Conservation (phyloP, 2,113 vertebrate genomes). For the Psammodynastes pulverulentus region DNA sequence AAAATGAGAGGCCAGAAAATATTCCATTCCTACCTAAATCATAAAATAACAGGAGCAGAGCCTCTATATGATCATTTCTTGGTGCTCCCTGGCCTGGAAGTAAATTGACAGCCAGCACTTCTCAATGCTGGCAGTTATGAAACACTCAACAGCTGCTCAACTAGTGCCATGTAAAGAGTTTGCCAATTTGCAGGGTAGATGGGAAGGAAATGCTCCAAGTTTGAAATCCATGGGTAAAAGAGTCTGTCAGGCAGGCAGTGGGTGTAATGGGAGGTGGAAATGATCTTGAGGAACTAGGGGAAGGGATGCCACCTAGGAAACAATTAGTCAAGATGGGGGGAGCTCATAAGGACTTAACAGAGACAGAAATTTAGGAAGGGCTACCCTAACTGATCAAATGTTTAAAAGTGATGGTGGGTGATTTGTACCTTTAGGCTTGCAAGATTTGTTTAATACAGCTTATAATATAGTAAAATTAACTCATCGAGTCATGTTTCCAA, state of each 20-base stretch:
- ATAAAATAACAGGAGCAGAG: background rate
- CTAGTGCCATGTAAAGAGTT: background rate
- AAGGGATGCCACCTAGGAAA: too few relatives aligned
- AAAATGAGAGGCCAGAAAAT: too few relatives aligned
- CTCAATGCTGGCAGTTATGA: background rate
- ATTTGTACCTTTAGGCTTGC: too few relatives aligned
- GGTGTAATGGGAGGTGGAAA: background rate
- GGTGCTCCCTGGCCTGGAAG: background rate
- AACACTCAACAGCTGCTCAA: background rate
- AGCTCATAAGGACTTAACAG: too few relatives aligned
- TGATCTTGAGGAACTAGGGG: too few relatives aligned
- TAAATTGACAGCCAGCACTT: background rate
- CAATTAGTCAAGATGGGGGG: too few relatives aligned
- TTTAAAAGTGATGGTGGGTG: too few relatives aligned
- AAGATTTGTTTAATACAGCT: too few relatives aligned
- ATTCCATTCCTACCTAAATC: background rate
- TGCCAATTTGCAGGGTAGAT: background rate
- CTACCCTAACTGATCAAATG: too few relatives aligned
- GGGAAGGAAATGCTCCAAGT: background rate
- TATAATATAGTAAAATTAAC: too few relatives aligned
- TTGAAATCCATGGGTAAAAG: background rate
- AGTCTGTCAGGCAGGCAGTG: background rate
- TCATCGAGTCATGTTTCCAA: too few relatives aligned
- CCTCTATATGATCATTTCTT: background rate
- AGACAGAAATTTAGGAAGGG: too few relatives aligned